Percentiles rank a stretch among this genome's conserved stretches.
Evolutionary conservation across 1,140 invertebrate genomes (phyloP).

Genomic region (Drosophila equinoxialis): DNA sequence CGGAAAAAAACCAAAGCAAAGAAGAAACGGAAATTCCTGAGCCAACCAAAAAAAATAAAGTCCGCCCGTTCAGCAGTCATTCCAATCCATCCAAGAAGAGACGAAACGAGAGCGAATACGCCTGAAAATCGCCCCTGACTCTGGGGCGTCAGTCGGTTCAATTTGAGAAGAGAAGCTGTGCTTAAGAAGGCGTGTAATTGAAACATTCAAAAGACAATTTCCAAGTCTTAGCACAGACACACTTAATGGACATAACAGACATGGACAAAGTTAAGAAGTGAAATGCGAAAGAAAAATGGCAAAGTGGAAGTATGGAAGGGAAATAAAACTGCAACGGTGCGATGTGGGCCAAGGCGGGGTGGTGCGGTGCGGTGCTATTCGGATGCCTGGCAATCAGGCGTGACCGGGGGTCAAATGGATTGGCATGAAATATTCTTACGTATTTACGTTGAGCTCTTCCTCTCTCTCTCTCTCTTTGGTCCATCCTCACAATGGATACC

Average conservation of each 20-base stretch:
- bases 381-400: constrained; percentile 64
- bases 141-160: constrained; percentile 60
- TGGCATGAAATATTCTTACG: constrained; percentile 58
- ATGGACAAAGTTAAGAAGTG: constrained; percentile 77
- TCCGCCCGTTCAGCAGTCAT: constrained; percentile 31
- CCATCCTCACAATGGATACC: background rate
- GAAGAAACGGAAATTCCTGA: constrained; percentile 37
- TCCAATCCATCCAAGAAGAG: constrained; percentile 16
- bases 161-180: constrained; percentile 82
- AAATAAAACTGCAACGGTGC: constrained; percentile 40
- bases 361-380: background rate
- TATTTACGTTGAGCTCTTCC: constrained; percentile 32
- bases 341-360: background rate
- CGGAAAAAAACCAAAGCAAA: constrained; percentile 24
- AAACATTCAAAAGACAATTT: constrained; percentile 83
- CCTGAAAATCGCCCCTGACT: constrained; percentile 30
- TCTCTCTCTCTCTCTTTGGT: background rate
- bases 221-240: constrained; percentile 83
- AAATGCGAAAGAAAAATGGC: constrained; percentile 80
- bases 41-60: constrained; percentile 22
- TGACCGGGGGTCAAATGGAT: constrained; percentile 71
- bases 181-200: constrained; percentile 83
- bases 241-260: constrained; percentile 82
- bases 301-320: constrained; percentile 28
- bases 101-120: constrained; percentile 8